These are phyloP conservation scores for Agrochola litura DNA, from an alignment of 2,888 invertebrate species.

Conservation along the genomic window DNA sequence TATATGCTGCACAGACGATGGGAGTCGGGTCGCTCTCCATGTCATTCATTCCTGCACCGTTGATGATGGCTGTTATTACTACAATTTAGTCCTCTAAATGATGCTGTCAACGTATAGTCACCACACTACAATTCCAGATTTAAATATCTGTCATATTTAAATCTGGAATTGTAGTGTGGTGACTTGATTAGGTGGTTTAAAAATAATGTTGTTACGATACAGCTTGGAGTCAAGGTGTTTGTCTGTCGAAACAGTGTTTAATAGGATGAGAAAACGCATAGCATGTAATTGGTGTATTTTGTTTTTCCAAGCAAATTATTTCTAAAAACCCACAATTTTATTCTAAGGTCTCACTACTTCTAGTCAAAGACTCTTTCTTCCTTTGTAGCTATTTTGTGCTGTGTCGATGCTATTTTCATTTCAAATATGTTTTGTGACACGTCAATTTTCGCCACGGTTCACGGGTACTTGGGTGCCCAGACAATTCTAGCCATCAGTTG, in stretches of 20 bases:
- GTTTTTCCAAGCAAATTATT: background rate
- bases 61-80: conserved; percentile 13
- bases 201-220: background rate
- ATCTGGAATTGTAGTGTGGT: background rate
- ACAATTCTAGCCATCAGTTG: background rate
- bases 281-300: background rate
- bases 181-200: background rate
- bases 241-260: background rate
- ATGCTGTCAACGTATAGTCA: background rate
- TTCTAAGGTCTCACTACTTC: too few relatives aligned
- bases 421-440: background rate
- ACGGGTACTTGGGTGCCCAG: background rate
- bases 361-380: background rate
- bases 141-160: too few relatives aligned
- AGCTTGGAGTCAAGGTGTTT: background rate
- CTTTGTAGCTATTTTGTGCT: background rate
- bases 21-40: conserved; percentile 8
- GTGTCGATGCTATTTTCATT: background rate
- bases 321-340: background rate
- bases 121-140: too few relatives aligned
- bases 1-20: background rate
- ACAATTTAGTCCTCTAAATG: background rate
- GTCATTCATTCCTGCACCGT: conserved; percentile 29
- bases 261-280: too few relatives aligned
- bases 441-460: background rate